These are phyloP conservation scores for Stichopus chloronotus DNA, from an alignment of 35 echinoderm and acorn worm genomes.

Conservation along the genomic window DNA sequence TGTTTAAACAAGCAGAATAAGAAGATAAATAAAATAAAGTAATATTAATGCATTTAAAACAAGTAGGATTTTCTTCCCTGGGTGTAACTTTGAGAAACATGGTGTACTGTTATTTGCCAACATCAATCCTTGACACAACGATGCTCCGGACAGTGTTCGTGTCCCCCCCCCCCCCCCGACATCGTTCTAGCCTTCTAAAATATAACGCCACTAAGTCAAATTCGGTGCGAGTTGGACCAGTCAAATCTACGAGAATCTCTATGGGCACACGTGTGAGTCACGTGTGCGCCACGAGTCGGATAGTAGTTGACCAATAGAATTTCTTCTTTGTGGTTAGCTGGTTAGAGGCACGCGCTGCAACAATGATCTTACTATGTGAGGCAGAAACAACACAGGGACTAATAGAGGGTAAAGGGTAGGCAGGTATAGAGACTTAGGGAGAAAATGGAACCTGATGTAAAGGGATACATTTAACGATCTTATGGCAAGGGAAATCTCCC, in stretches of 20 bases:
- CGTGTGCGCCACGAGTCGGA: slow-evolving; percentile 4
- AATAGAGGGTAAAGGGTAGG: neutral
- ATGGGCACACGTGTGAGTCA: slow-evolving; percentile 24
- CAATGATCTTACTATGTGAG: slow-evolving; percentile 20
- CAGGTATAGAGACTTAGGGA: neutral
- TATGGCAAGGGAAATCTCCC: neutral
- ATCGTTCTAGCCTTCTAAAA: neutral
- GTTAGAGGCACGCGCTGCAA: slow-evolving; percentile 22
- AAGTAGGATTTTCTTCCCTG: too few relatives aligned
- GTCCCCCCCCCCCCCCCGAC: neutral
- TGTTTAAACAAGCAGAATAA: too few relatives aligned
- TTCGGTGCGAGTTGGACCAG: slow-evolving; percentile 25
- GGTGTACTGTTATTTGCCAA: neutral
- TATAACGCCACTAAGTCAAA: slow-evolving; percentile 50
- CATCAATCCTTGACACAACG: neutral
- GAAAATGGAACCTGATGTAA: slow-evolving; percentile 11
- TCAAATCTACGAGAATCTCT: slow-evolving; percentile 26
- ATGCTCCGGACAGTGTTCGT: neutral
- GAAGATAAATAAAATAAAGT: too few relatives aligned
- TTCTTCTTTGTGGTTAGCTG: slow-evolving; percentile 22
- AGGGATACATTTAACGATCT: slow-evolving; percentile 14
- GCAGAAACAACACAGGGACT: neutral
- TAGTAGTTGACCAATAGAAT: slow-evolving; percentile 29
- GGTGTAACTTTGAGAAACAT: too few relatives aligned
- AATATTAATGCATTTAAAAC: too few relatives aligned